These are phyloP conservation scores for Ciconia boyciana DNA, from an alignment of 2,113 vertebrate species.

Conservation along the genomic window DNA sequence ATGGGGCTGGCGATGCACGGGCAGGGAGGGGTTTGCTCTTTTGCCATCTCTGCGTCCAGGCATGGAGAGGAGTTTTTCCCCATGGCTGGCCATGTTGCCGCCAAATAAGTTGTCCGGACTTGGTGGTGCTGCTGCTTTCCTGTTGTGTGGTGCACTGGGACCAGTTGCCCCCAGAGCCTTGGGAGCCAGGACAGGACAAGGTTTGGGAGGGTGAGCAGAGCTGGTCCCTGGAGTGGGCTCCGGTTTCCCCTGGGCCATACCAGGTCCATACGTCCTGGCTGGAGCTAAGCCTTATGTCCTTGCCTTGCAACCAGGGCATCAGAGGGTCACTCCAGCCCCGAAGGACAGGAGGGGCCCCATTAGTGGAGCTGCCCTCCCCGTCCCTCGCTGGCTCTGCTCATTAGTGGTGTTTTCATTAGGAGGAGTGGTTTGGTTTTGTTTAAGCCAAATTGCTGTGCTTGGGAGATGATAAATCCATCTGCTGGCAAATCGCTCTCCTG, in stretches of 20 bases:
- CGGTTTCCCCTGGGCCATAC: not conserved
- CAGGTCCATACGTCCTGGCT: accelerated
- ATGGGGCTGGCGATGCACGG: accelerated
- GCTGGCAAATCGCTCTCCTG: slow-evolving; percentile 38
- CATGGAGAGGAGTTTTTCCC: not conserved
- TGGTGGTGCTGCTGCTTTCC: not conserved
- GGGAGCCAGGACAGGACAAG: not conserved
- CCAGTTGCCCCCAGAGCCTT: not conserved
- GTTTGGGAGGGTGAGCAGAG: not conserved
- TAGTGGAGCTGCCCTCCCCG: not conserved
- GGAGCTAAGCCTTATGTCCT: not conserved
- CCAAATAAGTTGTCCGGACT: not conserved
- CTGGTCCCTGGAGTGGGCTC: not conserved
- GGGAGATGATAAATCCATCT: slow-evolving; percentile 64
- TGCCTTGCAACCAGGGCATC: not conserved
- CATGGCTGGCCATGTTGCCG: accelerated
- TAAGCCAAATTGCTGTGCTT: slow-evolving; percentile 63
- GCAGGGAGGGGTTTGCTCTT: not conserved
- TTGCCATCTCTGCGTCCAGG: not conserved
- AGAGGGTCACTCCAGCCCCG: accelerated
- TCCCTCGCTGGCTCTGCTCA: not conserved
- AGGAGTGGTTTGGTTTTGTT: slow-evolving; percentile 64
- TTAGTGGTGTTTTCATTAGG: slow-evolving; percentile 68
- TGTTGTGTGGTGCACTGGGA: not conserved
- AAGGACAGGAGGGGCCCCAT: not conserved